A percentile compares a stretch with the other conserved stretches of the same genome.
These are phyloP conservation scores for Orthosia gracilis DNA, from an alignment of 2,888 invertebrate genomes.

Conservation along the genomic window DNA sequence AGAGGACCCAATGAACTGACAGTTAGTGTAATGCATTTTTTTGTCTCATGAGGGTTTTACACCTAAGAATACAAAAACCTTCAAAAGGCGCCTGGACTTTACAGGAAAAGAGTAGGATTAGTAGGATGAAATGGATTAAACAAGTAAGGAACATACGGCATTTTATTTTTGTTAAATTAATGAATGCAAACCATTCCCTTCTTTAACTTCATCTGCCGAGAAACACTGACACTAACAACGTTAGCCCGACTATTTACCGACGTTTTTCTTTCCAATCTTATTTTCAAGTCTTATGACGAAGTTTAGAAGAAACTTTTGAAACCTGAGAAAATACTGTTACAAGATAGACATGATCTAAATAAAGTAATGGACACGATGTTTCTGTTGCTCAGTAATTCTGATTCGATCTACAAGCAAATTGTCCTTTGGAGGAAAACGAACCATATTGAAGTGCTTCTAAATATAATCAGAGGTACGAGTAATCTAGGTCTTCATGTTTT, in stretches of 20 bases:
- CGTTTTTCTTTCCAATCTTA: conserved; percentile 25
- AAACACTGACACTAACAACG: conserved; percentile 13
- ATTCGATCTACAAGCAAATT: conserved; percentile 77
- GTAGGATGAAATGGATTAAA: too few species aligned
- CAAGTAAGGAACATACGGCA: too few species aligned
- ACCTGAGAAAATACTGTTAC: conserved; percentile 30
- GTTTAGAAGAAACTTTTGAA: conserved; percentile 11
- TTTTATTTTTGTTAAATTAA: too few species aligned
- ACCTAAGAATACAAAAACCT: too few species aligned
- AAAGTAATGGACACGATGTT: conserved; percentile 79
- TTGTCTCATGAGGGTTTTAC: too few species aligned
- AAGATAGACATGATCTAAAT: conserved; percentile 75
- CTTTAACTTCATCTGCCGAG: neutral
- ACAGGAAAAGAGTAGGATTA: too few species aligned
- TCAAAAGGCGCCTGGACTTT: too few species aligned
- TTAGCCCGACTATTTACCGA: conserved; percentile 3
- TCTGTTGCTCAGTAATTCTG: conserved; percentile 77
- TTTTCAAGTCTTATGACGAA: conserved; percentile 17
- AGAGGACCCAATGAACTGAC: too few species aligned
- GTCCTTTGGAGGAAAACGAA: conserved; percentile 71
- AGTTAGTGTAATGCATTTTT: too few species aligned
- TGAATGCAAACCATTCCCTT: neutral
- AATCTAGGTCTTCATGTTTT: conserved; percentile 7
- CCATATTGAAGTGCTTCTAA: conserved; percentile 73
- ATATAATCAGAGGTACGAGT: conserved; percentile 44